A percentile compares a stretch with the other conserved stretches of the same genome.
These are phyloP conservation scores for Scortum barcoo DNA, from an alignment of 2,113 vertebrate genomes.

Conservation along the genomic window DNA sequence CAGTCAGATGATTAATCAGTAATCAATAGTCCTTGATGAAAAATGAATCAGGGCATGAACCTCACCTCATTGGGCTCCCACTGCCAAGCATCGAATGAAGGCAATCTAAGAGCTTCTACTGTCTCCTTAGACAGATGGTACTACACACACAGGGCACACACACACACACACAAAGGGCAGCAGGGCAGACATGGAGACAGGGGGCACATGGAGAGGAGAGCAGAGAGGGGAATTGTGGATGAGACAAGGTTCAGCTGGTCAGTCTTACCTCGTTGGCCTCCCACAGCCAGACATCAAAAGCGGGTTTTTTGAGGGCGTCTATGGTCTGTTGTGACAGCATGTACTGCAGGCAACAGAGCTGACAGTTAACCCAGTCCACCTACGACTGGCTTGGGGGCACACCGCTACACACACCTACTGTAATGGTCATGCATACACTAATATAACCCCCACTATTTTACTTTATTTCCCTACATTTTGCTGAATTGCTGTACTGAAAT, in stretches of 20 bases:
- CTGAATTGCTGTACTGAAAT: not conserved
- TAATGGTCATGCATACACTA: not conserved
- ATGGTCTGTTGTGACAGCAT: conserved; percentile 80
- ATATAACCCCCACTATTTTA: not conserved
- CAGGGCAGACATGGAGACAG: not conserved
- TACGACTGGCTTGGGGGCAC: conserved; percentile 56
- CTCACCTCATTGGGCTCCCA: conserved; percentile 97
- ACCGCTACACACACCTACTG: conserved; percentile 10
- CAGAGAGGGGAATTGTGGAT: conserved; percentile 46
- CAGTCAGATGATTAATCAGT: not conserved
- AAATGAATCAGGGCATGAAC: conserved; percentile 4
- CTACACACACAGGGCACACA: conserved; percentile 77
- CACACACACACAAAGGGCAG: conserved; percentile 39
- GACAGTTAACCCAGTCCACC: conserved; percentile 67
- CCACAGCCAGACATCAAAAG: conserved; percentile 81
- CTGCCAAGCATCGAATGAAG: conserved; percentile 95
- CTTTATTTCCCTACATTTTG: not conserved
- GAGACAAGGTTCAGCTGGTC: conserved; percentile 23
- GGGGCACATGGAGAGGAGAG: conserved; percentile 5
- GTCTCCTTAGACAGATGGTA: conserved; percentile 95
- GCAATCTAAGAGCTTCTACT: conserved; percentile 90
- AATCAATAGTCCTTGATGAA: not conserved
- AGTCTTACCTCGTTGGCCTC: conserved; percentile 79
- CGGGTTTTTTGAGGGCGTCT: conserved; percentile 78
- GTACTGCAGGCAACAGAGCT: conserved; percentile 81